Evolutionary conservation across 2,113 vertebrate genomes (phyloP).

Genomic region (Gallinago undulata): DNA sequence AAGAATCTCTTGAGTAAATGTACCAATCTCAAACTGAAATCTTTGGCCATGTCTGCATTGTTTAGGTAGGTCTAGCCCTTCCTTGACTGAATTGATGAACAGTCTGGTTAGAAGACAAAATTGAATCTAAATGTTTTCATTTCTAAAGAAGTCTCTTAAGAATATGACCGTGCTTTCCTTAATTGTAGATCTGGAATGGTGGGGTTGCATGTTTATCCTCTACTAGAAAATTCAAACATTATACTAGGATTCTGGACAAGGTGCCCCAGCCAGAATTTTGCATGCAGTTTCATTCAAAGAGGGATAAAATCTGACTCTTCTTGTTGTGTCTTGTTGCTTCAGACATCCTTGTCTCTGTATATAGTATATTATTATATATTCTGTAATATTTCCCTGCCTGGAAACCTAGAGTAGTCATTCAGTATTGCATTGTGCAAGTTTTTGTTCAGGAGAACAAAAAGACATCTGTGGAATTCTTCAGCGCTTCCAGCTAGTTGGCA

Average conservation of each 20-base stretch:
- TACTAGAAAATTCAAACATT: not conserved
- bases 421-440: not conserved
- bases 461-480: not conserved
- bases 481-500: conserved; percentile 5
- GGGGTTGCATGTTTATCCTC: not conserved
- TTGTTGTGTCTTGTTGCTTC: not conserved
- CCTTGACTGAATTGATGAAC: not conserved
- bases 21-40: not conserved
- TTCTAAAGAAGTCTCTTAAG: not conserved
- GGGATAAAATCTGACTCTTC: not conserved
- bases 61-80: not conserved
- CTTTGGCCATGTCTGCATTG: not conserved
- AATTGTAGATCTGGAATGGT: not conserved
- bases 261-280: not conserved
- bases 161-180: not conserved
- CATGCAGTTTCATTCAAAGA: not conserved
- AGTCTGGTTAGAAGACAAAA: not conserved
- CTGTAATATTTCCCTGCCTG: not conserved
- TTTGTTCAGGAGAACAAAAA: conserved; percentile 29
- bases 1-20: not conserved
- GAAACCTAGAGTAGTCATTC: not conserved
- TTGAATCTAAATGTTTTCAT: not conserved
- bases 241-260: not conserved
- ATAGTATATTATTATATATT: not conserved
- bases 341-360: not conserved